Evolutionary conservation across 2,113 vertebrate species (phyloP).

Genomic region (Arothron firmamentum): DNA sequence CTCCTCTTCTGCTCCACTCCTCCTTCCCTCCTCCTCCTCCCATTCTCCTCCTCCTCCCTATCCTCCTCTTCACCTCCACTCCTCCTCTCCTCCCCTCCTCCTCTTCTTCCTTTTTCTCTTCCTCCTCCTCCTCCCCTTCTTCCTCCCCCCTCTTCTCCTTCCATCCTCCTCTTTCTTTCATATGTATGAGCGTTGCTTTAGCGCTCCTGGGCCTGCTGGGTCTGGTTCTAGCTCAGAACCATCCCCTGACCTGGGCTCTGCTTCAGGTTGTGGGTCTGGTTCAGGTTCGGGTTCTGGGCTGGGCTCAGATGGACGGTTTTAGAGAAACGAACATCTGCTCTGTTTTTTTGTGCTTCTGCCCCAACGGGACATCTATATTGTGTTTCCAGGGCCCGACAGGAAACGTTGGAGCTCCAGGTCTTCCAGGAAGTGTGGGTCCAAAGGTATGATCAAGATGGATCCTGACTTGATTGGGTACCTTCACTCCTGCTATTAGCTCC

Average conservation of each 20-base stretch:
- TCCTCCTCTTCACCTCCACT: no score
- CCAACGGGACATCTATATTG: neutral
- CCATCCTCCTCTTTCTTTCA: slow-evolving; percentile 47
- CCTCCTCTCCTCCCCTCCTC: no score
- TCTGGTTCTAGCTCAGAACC: slow-evolving; percentile 56
- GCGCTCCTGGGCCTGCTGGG: slow-evolving; percentile 63
- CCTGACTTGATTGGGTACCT: neutral
- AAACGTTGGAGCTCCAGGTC: slow-evolving; percentile 70
- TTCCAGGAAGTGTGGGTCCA: slow-evolving; percentile 73
- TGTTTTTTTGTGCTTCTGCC: neutral
- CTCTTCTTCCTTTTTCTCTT: neutral
- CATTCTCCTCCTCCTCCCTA: neutral
- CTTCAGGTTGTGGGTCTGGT: no score
- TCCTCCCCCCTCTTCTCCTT: neutral
- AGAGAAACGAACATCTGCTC: neutral
- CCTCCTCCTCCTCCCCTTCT: neutral
- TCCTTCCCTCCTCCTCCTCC: neutral
- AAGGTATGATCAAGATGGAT: slow-evolving; percentile 69
- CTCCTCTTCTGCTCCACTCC: no score
- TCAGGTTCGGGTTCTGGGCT: neutral
- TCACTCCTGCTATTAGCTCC: neutral
- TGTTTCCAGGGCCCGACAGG: slow-evolving; percentile 78
- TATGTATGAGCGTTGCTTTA: slow-evolving; percentile 71
- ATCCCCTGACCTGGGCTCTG: slow-evolving; percentile 13
- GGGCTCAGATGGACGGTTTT: slow-evolving; percentile 16